Evolutionary conservation across 2,113 vertebrate species (phyloP).

Genomic region (Grammomys surdaster): DNA sequence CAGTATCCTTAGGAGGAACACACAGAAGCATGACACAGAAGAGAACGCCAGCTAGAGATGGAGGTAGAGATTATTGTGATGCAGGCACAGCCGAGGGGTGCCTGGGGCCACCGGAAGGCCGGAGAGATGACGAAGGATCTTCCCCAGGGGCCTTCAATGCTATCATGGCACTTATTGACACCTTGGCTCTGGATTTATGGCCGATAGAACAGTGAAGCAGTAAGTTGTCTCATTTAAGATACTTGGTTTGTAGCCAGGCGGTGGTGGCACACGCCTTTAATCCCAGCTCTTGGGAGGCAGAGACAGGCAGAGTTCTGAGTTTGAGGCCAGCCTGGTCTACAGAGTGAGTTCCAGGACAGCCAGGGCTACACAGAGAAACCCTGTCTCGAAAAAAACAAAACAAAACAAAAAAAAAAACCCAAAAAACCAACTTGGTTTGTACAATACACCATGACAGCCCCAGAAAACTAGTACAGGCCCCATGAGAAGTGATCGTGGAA

Average conservation of each 20-base stretch:
- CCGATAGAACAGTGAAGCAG: neutral
- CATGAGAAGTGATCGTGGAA: fast-evolving
- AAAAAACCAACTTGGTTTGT: neutral
- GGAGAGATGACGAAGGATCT: neutral
- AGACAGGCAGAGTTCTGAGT: too few relatives aligned
- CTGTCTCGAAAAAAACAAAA: too few relatives aligned
- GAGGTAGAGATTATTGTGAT: neutral
- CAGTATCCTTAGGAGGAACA: neutral
- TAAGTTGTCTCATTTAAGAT: neutral
- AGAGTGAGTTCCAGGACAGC: too few relatives aligned
- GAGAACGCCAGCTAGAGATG: neutral
- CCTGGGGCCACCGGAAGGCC: neutral
- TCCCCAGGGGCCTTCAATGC: too few relatives aligned
- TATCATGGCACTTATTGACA: neutral
- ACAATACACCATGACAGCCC: neutral
- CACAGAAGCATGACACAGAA: neutral
- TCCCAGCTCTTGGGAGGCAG: too few relatives aligned
- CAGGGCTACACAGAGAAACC: too few relatives aligned
- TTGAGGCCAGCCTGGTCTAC: too few relatives aligned
- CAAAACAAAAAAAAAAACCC: too few relatives aligned
- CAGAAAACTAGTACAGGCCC: neutral
- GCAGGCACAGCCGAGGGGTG: neutral
- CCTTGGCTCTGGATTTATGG: neutral
- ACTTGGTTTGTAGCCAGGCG: neutral
- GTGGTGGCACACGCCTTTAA: too few relatives aligned